A percentile compares a stretch with the other conserved stretches of the same genome.
Evolutionary conservation across 2,113 vertebrate genomes (phyloP).

Genomic region (Cepphus grylle): DNA sequence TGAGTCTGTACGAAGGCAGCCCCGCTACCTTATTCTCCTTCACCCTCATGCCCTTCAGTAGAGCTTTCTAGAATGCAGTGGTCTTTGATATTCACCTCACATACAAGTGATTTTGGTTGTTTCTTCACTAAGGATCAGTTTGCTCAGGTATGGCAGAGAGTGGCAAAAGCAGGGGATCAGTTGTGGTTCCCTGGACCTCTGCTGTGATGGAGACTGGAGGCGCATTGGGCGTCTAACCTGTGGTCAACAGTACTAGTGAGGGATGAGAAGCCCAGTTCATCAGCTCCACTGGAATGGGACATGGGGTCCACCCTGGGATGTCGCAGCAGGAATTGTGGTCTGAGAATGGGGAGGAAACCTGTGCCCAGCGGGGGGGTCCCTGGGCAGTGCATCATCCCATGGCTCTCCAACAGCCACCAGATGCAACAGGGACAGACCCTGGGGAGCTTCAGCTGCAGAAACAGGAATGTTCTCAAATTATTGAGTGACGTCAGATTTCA

Average conservation of each 20-base stretch:
- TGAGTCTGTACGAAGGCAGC: neutral
- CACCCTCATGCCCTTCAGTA: rapidly evolving
- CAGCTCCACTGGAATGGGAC: neutral
- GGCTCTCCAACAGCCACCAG: neutral
- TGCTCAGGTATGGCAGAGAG: neutral
- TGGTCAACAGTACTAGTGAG: rapidly evolving
- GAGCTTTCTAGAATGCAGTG: neutral
- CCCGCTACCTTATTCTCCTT: neutral
- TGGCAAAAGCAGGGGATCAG: neutral
- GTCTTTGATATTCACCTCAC: neutral
- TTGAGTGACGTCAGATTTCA: neutral
- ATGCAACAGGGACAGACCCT: neutral
- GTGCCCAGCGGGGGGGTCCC: rapidly evolving
- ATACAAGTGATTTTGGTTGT: neutral
- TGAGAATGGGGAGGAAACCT: neutral
- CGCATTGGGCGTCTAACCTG: rapidly evolving
- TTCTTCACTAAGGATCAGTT: neutral
- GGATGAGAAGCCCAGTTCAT: neutral
- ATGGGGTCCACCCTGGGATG: rapidly evolving
- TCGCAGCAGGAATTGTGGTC: neutral
- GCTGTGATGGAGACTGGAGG: neutral
- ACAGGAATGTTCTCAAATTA: neutral
- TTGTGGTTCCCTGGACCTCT: neutral
- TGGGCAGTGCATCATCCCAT: neutral
- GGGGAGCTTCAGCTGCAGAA: neutral